Percentiles rank a stretch among this genome's conserved stretches.
Evolutionary conservation across 2,888 invertebrate genomes (phyloP).

Genomic region (Meandrusa payeni): DNA sequence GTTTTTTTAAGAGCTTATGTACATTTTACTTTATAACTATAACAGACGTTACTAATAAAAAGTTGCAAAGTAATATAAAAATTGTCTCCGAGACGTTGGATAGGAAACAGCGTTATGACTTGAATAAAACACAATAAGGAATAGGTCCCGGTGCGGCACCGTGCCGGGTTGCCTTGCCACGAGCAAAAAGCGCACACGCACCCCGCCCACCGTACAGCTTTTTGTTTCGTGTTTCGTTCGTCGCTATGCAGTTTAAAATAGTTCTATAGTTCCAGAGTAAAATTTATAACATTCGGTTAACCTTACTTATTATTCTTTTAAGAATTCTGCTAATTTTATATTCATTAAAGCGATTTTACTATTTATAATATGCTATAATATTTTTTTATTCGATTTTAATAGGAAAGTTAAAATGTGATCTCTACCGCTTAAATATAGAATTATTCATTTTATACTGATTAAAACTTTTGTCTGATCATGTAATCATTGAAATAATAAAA

Average conservation of each 20-base stretch:
- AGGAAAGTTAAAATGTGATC: no score
- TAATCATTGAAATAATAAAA: no score
- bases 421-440: no score
- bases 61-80: slow-evolving; percentile 36
- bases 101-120: slow-evolving; percentile 62
- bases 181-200: slow-evolving; percentile 48
- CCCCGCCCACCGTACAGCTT: slow-evolving; percentile 28
- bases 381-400: no score
- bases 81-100: slow-evolving; percentile 53
- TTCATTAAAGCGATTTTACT: no score
- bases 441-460: no score
- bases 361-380: no score
- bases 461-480: no score
- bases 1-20: slow-evolving; percentile 61
- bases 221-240: slow-evolving; percentile 22
- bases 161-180: slow-evolving; percentile 47
- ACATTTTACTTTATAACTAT: slow-evolving; percentile 37
- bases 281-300: slow-evolving; percentile 10
- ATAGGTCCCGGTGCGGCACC: slow-evolving; percentile 50
- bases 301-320: slow-evolving; percentile 23
- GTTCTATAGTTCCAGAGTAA: slow-evolving; percentile 2
- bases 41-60: slow-evolving; percentile 33
- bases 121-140: slow-evolving; percentile 72
- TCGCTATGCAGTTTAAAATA: slow-evolving; percentile 19
- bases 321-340: no score